phyloP scores from a whole-genome alignment of 1,140 invertebrate genomes.

The Drosophila pruinosa region DNA sequence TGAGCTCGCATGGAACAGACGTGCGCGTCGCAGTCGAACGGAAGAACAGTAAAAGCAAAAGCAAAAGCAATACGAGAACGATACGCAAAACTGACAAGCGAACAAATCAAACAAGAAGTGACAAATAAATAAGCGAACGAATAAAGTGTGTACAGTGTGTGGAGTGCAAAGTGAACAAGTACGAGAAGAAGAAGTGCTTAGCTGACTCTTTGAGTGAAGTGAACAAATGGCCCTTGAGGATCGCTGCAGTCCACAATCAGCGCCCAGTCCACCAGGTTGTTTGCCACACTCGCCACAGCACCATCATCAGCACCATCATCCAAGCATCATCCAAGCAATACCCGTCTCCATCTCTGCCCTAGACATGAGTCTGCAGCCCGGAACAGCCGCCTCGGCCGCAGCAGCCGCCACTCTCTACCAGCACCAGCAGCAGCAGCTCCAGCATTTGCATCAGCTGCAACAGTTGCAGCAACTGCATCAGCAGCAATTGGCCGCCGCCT shows the following conservation, averaged over 20 bases:
- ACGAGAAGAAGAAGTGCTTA: background rate
- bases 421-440: slow-evolving; percentile 74
- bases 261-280: slow-evolving; percentile 83
- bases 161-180: slow-evolving; percentile 3
- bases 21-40: slow-evolving; percentile 66
- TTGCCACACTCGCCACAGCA: slow-evolving; percentile 59
- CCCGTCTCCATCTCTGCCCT: slow-evolving; percentile 42
- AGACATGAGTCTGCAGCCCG: slow-evolving; percentile 67
- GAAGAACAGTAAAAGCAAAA: slow-evolving; percentile 22
- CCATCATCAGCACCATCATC: slow-evolving; percentile 10
- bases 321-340: background rate
- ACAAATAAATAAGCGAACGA: slow-evolving; percentile 15
- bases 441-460: slow-evolving; percentile 75
- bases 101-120: slow-evolving; percentile 25
- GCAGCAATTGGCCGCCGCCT: slow-evolving; percentile 64
- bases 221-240: slow-evolving; percentile 85
- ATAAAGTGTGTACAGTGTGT: slow-evolving; percentile 25
- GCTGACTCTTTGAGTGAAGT: slow-evolving; percentile 26
- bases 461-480: slow-evolving; percentile 78
- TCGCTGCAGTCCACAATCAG: slow-evolving; percentile 85
- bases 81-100: slow-evolving; percentile 14
- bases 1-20: slow-evolving; percentile 82
- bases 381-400: slow-evolving; percentile 36
- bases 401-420: slow-evolving; percentile 57
- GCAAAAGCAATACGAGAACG: slow-evolving; percentile 15